phyloP scores from a whole-genome alignment of 1,140 invertebrate species.

The Zophobas morio region DNA sequence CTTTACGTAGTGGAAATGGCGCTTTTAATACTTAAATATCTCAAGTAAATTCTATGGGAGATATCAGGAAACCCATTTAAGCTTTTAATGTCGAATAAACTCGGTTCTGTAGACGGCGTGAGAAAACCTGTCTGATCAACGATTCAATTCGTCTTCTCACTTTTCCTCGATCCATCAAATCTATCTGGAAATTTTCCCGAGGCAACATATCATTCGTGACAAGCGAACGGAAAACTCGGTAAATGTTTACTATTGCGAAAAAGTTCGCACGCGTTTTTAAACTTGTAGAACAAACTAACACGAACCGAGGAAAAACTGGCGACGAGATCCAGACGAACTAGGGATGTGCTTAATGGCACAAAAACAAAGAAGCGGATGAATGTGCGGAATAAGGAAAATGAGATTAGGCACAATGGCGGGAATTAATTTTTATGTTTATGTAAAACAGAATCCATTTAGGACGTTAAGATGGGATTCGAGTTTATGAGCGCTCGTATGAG shows the following conservation, averaged over 20 bases:
- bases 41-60: not conserved
- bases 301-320: not conserved
- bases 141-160: conserved; percentile 1
- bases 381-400: not conserved
- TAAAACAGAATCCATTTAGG: conserved; percentile 12
- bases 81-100: not conserved
- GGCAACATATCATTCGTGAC: not conserved
- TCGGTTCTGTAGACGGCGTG: not conserved
- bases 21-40: not conserved
- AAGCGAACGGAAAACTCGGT: not conserved
- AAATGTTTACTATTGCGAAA: not conserved
- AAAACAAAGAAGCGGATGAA: not conserved
- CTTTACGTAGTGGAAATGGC: no score
- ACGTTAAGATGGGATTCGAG: not conserved
- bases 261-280: not conserved
- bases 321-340: not conserved
- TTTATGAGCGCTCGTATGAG: conserved; percentile 6
- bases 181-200: not conserved
- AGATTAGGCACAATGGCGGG: conserved; percentile 9
- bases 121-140: not conserved
- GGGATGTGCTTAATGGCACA: not conserved
- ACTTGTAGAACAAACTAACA: not conserved
- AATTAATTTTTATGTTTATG: conserved; percentile 41
- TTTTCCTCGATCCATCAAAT: not conserved
- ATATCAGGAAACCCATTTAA: not conserved